A percentile compares a stretch with the other conserved stretches of the same genome.
Conservation (phyloP, 2,113 vertebrate genomes). For the Hipposideros armiger region DNA sequence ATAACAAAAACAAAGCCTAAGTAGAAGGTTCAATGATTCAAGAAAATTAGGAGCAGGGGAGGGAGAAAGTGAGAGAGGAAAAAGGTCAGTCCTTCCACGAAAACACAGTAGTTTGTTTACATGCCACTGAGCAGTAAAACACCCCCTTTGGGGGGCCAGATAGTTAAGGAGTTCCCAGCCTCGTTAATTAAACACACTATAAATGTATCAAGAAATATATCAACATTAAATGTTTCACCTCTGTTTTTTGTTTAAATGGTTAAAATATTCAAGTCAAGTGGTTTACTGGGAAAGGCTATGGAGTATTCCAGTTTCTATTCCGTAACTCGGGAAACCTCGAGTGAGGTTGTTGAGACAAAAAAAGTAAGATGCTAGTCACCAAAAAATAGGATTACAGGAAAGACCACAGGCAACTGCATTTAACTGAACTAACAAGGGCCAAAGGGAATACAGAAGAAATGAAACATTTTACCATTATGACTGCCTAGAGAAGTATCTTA, state of each 20-base stretch:
- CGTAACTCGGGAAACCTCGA: neutral
- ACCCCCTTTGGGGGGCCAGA: neutral
- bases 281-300: neutral
- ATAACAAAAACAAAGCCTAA: slow-evolving; percentile 47
- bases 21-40: neutral
- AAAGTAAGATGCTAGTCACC: neutral
- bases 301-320: neutral
- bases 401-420: neutral
- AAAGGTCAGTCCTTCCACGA: neutral
- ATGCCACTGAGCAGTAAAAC: neutral
- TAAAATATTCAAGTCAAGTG: slow-evolving; percentile 36
- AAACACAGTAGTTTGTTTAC: neutral
- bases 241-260: neutral
- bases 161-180: neutral
- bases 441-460: neutral
- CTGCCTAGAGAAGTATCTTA: neutral
- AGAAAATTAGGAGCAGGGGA: neutral
- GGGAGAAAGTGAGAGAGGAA: neutral
- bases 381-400: neutral
- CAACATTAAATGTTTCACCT: neutral
- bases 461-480: neutral
- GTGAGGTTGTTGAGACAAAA: neutral
- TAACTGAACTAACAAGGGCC: neutral
- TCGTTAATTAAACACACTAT: neutral
- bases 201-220: neutral